phyloP scores from a whole-genome alignment of 2,888 invertebrate species.

The Notodonta dromedarius region DNA sequence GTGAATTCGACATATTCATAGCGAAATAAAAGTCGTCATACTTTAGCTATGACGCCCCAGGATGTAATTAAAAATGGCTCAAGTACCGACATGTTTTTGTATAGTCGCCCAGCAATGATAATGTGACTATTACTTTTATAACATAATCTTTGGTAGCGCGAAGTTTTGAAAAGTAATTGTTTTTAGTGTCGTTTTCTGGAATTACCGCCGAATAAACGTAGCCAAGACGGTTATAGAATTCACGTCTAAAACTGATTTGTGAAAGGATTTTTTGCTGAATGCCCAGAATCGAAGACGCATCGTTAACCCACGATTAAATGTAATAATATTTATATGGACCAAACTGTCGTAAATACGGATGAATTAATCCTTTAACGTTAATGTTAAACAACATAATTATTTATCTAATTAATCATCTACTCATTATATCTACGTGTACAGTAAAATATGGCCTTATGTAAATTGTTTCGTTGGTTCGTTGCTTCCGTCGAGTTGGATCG shows the following conservation, averaged over 20 bases:
- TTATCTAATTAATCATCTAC: constrained; percentile 81
- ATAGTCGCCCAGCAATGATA: too few relatives aligned
- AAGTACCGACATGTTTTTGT: too few relatives aligned
- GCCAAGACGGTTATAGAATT: too few relatives aligned
- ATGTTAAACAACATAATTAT: constrained; percentile 77
- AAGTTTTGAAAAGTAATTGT: too few relatives aligned
- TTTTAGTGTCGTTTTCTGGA: too few relatives aligned
- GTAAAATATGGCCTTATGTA: constrained; percentile 83
- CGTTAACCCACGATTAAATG: constrained; percentile 66
- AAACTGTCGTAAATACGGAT: constrained; percentile 82
- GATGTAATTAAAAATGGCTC: too few relatives aligned
- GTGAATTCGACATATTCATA: too few relatives aligned
- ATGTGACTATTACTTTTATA: too few relatives aligned
- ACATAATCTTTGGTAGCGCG: too few relatives aligned
- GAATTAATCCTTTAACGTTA: constrained; percentile 79
- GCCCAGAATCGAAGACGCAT: constrained; percentile 63
- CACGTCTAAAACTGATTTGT: neutral
- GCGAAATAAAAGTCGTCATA: too few relatives aligned
- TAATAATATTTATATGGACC: constrained; percentile 83
- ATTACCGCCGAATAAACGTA: too few relatives aligned
- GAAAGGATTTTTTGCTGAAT: constrained; percentile 52
- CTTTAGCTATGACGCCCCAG: too few relatives aligned
- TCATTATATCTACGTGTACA: constrained; percentile 78
- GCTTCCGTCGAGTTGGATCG: constrained; percentile 71
- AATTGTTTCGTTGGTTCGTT: constrained; percentile 74